These are phyloP conservation scores for Pseudorectes ferrugineus DNA, from an alignment of 2,113 vertebrate genomes.

Conservation along the genomic window DNA sequence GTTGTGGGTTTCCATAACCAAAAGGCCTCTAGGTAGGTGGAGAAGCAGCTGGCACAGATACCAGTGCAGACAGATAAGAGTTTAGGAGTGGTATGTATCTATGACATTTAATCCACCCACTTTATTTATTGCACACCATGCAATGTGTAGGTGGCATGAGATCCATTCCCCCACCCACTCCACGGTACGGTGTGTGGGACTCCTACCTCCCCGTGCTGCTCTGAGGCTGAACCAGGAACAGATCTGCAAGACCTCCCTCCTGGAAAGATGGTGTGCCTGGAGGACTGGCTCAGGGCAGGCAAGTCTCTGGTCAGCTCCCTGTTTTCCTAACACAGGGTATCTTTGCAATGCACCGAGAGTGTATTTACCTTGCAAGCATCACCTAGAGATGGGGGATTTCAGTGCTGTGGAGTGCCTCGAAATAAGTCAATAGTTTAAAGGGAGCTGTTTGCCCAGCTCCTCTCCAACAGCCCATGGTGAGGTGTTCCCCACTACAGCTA, in stretches of 20 bases:
- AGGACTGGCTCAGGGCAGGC: background rate
- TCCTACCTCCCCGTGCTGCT: background rate
- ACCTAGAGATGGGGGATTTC: background rate
- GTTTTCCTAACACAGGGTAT: background rate
- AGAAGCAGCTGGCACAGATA: conserved; percentile 51
- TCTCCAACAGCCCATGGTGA: background rate
- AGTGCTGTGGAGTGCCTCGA: background rate
- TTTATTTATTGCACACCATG: conserved; percentile 31
- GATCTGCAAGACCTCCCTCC: background rate
- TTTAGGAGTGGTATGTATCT: conserved; percentile 25
- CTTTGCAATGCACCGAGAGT: background rate
- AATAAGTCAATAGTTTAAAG: background rate
- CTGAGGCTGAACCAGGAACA: background rate
- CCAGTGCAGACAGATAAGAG: conserved; percentile 38
- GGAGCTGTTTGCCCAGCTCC: background rate
- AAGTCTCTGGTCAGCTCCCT: background rate
- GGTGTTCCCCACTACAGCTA: background rate
- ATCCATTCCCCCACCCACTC: background rate
- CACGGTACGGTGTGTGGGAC: background rate
- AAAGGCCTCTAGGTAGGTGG: conserved; percentile 53
- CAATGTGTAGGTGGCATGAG: conserved; percentile 16
- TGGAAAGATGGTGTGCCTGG: background rate
- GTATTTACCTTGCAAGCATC: background rate
- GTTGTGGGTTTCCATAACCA: conserved; percentile 19
- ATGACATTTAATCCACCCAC: conserved; percentile 56